These are phyloP conservation scores for Ammospiza nelsoni DNA, from an alignment of 2,113 vertebrate genomes.

Conservation along the genomic window DNA sequence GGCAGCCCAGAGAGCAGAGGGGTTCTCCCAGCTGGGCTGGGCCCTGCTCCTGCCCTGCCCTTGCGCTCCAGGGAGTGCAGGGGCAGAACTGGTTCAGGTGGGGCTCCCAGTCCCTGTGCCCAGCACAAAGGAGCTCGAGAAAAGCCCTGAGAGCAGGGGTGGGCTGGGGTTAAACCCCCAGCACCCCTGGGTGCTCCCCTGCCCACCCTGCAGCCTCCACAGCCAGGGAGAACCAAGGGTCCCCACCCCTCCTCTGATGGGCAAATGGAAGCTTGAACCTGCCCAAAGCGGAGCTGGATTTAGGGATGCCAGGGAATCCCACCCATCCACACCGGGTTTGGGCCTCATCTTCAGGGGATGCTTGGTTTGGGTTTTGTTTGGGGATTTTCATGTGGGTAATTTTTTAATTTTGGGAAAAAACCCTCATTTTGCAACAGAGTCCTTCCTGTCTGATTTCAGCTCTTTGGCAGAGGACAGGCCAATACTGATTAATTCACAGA, in stretches of 20 bases:
- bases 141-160: no score
- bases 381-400: neutral
- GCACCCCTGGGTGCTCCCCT: fast-evolving
- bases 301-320: neutral
- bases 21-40: neutral
- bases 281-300: neutral
- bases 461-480: neutral
- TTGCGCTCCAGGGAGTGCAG: neutral
- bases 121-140: neutral
- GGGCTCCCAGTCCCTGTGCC: fast-evolving
- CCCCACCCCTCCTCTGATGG: neutral
- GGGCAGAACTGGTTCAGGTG: neutral
- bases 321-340: fast-evolving
- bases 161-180: neutral
- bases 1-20: neutral
- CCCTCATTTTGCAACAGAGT: neutral
- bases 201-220: neutral
- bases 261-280: neutral
- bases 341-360: neutral
- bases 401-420: neutral
- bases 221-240: fast-evolving
- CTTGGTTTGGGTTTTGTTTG: neutral
- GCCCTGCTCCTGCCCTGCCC: neutral
- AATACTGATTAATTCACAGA: neutral
- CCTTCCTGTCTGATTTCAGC: neutral